These are phyloP conservation scores for Girardia tigrina DNA, from an alignment of 2,888 invertebrate genomes.

Conservation along the genomic window DNA sequence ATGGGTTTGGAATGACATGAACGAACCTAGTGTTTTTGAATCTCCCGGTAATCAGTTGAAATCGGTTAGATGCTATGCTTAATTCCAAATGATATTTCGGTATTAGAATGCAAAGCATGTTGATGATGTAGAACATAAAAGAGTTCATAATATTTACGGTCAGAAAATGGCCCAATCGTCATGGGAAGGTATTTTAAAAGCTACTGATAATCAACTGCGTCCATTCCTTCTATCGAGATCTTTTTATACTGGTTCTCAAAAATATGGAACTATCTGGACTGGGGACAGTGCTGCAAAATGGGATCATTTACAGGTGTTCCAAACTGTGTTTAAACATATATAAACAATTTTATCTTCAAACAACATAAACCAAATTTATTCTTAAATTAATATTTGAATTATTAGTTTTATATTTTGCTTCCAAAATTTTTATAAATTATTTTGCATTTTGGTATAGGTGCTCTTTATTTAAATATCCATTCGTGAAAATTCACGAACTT, in stretches of 20 bases:
- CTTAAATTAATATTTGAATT: too few species aligned
- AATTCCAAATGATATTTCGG: background rate
- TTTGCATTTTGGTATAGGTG: too few species aligned
- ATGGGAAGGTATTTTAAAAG: constrained; percentile 54
- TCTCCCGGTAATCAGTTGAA: constrained; percentile 96
- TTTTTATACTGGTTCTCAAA: constrained; percentile 80
- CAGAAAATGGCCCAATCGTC: constrained; percentile 53
- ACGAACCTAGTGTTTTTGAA: constrained; percentile 94
- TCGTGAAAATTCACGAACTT: too few species aligned
- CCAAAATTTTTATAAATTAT: too few species aligned
- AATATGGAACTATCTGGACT: constrained; percentile 76
- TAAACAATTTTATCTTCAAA: too few species aligned
- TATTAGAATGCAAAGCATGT: background rate
- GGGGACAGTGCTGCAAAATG: constrained; percentile 92
- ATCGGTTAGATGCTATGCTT: constrained; percentile 53
- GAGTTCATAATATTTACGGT: constrained; percentile 84
- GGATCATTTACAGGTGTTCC: constrained; percentile 63
- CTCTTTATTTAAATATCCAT: too few species aligned
- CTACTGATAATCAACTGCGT: constrained; percentile 60
- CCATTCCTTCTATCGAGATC: constrained; percentile 82
- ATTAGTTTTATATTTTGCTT: too few species aligned
- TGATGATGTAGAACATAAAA: constrained; percentile 61
- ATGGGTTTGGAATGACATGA: constrained; percentile 97
- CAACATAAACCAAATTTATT: too few species aligned
- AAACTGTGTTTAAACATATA: too few species aligned